Evolutionary conservation across 2,888 invertebrate species (phyloP), one percentile per base, ranked within the genome.

Genomic region (Drosophila merina): DNA sequence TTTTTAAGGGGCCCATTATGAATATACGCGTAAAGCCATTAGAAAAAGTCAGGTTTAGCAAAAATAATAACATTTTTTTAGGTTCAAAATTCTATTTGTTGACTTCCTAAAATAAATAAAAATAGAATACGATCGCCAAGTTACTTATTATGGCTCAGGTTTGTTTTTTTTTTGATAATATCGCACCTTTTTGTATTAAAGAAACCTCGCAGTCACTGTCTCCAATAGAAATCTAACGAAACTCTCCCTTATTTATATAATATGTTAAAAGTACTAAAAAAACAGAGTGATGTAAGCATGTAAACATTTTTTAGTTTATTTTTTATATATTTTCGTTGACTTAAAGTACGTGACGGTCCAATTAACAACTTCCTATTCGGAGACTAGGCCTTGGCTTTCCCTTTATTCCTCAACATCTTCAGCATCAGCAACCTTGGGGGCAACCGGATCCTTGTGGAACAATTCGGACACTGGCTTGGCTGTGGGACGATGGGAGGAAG

Each of bases 401-500:
- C 62, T 42, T 59, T n/a, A 14, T 9, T 50, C 31, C 36, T 51
- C 50, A 9, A 9, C 36, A 8, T 20, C 2, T 14, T 14, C 14
- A 9, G 20, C 40, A 20, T 42, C 40, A 1, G 0, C 12, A 9
- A 3, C 9, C 40, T 42, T 42, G 40, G 7, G 40, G 20, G 6
- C 7, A 14, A 20, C 40, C 9, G 40, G 14, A 25, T 62, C 48
- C 45, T 80, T 77, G 63, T 74, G 79, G 52, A 90, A 88, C 10
- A 90, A 77, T 56, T 89, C 90, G 30, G 89, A 80, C 9, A 90
- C 90, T 7, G 62, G 51, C n/a, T 51, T 50, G 50, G 50, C 20
- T 6, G 10, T 45, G 14, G 64, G 64, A n/a, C 38, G 62, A 12
- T 31, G 51, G 25, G 6, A 62, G 38, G 45, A 33, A 26, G 58